Conservation (phyloP, 2,113 vertebrate species). For the Aldabrachelys gigantea region DNA sequence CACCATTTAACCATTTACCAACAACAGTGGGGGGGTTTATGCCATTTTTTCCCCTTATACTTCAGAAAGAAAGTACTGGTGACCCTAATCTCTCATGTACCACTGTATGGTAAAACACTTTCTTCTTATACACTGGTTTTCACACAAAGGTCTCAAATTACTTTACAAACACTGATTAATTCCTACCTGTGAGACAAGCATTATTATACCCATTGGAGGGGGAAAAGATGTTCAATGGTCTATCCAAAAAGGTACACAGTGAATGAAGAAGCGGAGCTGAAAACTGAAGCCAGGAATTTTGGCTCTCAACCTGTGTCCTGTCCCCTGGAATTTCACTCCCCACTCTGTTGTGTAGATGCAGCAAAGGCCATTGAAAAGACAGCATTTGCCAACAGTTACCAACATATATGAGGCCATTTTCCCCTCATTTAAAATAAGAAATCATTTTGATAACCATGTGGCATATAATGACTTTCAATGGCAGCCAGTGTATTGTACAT, state of each 20-base stretch:
- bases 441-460: not conserved
- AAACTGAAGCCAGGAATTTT: not conserved
- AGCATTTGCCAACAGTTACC: not conserved
- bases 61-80: not conserved
- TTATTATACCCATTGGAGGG: conserved; percentile 20
- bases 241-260: conserved; percentile 35
- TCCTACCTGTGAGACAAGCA: conserved; percentile 53
- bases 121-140: conserved; percentile 2
- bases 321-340: not conserved
- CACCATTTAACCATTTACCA: not conserved
- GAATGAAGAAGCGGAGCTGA: not conserved
- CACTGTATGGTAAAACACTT: not conserved
- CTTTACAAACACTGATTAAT: conserved; percentile 57
- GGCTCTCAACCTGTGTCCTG: not conserved
- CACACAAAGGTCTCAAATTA: conserved; percentile 61
- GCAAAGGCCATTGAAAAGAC: not conserved
- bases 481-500: not conserved
- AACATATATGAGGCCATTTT: not conserved
- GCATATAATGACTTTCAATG: not conserved
- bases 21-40: not conserved
- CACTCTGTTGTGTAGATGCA: not conserved
- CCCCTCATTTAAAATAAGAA: not conserved
- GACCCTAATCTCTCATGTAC: not conserved
- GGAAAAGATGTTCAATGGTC: conserved; percentile 2
- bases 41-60: not conserved